phyloP scores from a whole-genome alignment of 1,140 invertebrate species.

The Plectrocnemia conspersa region DNA sequence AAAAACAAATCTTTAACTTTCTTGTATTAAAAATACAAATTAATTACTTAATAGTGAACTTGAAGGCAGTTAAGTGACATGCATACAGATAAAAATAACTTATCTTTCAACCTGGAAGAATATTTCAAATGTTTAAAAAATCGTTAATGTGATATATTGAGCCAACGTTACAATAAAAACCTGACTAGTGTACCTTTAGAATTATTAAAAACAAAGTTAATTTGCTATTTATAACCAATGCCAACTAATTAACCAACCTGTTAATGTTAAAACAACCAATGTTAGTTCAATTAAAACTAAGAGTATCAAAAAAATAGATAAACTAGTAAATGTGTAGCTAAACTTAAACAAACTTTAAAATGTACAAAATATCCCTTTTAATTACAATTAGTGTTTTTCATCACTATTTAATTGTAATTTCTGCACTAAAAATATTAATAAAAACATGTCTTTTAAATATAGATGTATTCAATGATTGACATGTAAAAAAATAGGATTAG shows the following conservation, averaged over 20 bases:
- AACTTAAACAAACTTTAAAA: not conserved
- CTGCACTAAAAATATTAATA: not conserved
- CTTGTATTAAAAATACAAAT: too few species aligned
- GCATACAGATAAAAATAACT: not conserved
- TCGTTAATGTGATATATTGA: not conserved
- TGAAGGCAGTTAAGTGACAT: too few species aligned
- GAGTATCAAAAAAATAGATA: not conserved
- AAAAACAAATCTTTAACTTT: too few species aligned
- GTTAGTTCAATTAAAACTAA: not conserved
- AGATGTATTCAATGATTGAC: too few species aligned
- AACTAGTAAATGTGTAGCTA: too few species aligned
- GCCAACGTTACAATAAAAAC: not conserved
- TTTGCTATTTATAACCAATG: not conserved
- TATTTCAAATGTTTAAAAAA: not conserved
- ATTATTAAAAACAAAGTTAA: not conserved
- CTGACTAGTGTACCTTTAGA: not conserved
- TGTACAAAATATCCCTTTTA: not conserved
- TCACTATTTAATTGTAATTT: not conserved
- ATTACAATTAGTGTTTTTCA: not conserved
- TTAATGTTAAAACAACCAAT: not conserved
- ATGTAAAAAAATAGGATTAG: constrained; percentile 1
- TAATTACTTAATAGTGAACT: too few species aligned
- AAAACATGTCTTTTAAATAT: not conserved
- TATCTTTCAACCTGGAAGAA: not conserved
- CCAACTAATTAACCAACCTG: not conserved